These are phyloP conservation scores for Torymus tubicola DNA, from an alignment of 2,888 invertebrate species.

Conservation along the genomic window DNA sequence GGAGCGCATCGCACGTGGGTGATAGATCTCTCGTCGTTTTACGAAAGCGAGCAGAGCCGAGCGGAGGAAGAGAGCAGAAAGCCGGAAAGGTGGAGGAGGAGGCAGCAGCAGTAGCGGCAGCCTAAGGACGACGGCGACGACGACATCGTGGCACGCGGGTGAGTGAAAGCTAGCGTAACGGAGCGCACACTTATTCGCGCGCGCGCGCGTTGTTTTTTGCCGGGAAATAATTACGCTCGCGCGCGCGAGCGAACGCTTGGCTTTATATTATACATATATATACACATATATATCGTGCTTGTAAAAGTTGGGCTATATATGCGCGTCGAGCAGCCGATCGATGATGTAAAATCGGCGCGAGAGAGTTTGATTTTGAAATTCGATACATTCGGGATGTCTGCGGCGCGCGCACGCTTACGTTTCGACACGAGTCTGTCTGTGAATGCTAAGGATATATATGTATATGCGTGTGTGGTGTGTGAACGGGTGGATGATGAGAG, in stretches of 20 bases:
- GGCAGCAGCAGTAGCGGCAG: constrained; percentile 30
- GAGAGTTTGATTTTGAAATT: constrained; percentile 26
- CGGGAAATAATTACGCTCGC: constrained; percentile 5
- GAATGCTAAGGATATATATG: not conserved
- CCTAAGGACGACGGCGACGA: constrained; percentile 31
- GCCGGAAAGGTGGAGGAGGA: constrained; percentile 43
- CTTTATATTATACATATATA: not conserved
- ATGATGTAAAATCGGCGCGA: constrained; percentile 35
- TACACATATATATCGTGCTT: not conserved
- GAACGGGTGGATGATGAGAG: not conserved
- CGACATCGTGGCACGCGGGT: constrained; percentile 55
- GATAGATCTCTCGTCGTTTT: constrained; percentile 16
- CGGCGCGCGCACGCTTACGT: not conserved
- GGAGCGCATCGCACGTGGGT: constrained; percentile 40
- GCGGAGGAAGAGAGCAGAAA: constrained; percentile 4
- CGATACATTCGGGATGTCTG: constrained; percentile 11
- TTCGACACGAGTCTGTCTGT: not conserved
- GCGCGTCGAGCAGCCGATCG: not conserved
- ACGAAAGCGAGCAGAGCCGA: constrained; percentile 12
- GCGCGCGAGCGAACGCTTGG: too few species aligned
- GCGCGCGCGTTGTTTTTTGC: constrained; percentile 20
- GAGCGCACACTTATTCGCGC: not conserved
- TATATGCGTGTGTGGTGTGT: not conserved
- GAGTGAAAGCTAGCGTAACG: constrained; percentile 40
- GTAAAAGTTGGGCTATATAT: not conserved